Percentiles rank a stretch among this genome's conserved stretches.
phyloP scores from a whole-genome alignment of 2,113 vertebrate species.

The Cynocephalus volans region DNA sequence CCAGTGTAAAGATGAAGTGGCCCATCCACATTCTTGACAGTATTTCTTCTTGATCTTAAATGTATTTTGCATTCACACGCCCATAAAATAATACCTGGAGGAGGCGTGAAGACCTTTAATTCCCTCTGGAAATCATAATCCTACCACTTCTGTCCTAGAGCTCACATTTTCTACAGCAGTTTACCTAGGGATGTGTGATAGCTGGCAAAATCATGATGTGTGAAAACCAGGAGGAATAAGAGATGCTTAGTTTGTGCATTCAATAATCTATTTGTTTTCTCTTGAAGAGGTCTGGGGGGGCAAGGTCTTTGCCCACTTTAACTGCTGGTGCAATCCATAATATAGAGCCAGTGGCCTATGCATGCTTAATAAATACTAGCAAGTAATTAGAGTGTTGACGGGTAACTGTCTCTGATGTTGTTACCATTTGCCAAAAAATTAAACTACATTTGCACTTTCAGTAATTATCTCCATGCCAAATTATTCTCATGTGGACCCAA shows the following conservation, averaged over 20 bases:
- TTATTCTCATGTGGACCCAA: conserved; percentile 36
- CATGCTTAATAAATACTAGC: not conserved
- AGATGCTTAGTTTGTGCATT: not conserved
- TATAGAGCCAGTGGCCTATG: not conserved
- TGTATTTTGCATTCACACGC: not conserved
- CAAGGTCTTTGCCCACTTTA: not conserved
- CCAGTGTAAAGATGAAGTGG: not conserved
- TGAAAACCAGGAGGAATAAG: not conserved
- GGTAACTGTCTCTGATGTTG: not conserved
- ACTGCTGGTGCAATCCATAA: not conserved
- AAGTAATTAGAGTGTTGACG: conserved; percentile 32
- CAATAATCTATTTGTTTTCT: not conserved
- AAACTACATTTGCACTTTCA: conserved; percentile 58
- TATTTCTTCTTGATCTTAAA: not conserved
- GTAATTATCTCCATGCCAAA: conserved; percentile 59
- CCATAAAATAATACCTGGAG: not conserved
- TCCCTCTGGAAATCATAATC: not conserved
- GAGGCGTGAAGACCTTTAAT: not conserved
- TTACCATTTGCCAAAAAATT: conserved; percentile 61
- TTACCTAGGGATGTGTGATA: not conserved
- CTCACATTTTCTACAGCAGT: not conserved
- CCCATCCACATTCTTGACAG: not conserved
- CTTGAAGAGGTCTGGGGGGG: not conserved
- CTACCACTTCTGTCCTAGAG: not conserved
- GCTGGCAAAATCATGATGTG: not conserved